Conservation (phyloP, 2,888 invertebrate species). For the Caenorhabditis angaria region DNA sequence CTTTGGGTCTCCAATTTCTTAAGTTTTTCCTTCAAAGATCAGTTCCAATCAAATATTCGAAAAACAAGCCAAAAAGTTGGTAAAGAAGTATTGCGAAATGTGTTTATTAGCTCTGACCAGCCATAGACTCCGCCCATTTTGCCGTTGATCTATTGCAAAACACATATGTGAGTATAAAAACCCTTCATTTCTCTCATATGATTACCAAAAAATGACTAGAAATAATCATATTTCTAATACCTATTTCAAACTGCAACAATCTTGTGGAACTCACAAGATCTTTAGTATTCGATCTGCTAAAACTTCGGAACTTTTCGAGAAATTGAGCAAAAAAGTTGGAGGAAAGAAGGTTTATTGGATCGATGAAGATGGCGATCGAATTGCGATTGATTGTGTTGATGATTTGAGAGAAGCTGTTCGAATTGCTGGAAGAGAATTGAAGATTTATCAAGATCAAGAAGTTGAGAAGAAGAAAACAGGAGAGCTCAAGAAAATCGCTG, state of each 20-base stretch:
- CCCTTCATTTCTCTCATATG: neutral
- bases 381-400: neutral
- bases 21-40: no score
- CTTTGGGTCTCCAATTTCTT: no score
- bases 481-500: neutral
- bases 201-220: neutral
- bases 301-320: slow-evolving; percentile 1
- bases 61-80: neutral
- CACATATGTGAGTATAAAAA: neutral
- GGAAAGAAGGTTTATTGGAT: neutral
- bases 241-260: neutral
- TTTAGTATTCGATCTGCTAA: neutral
- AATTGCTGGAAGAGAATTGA: neutral
- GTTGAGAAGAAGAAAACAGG: neutral
- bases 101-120: neutral
- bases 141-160: slow-evolving; percentile 4
- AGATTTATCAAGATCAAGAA: neutral
- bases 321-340: neutral
- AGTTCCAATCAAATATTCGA: no score
- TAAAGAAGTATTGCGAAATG: neutral
- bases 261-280: neutral
- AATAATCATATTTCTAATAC: neutral
- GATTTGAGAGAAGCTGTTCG: neutral
- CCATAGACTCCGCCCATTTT: neutral
- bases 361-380: neutral